Conservation (phyloP, 2,113 vertebrate species). For the Gallinago media region DNA sequence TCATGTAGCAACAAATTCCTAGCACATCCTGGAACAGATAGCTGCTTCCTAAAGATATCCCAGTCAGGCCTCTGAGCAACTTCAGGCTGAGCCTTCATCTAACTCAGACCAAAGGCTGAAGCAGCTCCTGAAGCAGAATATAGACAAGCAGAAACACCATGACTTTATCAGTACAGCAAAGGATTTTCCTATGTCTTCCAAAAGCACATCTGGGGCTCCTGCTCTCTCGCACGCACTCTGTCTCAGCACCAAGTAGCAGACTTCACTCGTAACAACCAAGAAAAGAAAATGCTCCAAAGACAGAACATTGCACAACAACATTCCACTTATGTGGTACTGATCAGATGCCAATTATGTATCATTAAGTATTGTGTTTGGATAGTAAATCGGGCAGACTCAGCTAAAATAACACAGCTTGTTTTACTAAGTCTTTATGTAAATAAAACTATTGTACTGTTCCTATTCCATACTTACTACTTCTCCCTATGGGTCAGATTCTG, state of each 20-base stretch:
- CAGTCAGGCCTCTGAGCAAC: not conserved
- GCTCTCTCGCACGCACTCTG: fast-evolving
- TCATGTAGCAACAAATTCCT: not conserved
- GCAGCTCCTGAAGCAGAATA: not conserved
- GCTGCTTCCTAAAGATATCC: not conserved
- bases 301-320: slow-evolving; percentile 50
- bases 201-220: not conserved
- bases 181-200: not conserved
- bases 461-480: not conserved
- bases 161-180: not conserved
- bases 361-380: slow-evolving; percentile 47
- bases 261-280: not conserved
- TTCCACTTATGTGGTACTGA: slow-evolving; percentile 29
- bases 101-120: not conserved
- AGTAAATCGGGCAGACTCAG: slow-evolving; percentile 1
- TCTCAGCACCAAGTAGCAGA: not conserved
- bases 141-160: not conserved
- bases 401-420: slow-evolving; percentile 64
- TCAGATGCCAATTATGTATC: slow-evolving; percentile 46
- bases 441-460: slow-evolving; percentile 7
- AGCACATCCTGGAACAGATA: not conserved
- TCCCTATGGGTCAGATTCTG: slow-evolving; percentile 14
- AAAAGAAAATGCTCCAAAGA: slow-evolving; percentile 19
- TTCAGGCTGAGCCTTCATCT: not conserved
- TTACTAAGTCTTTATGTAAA: slow-evolving; percentile 55